Percentiles rank a stretch among this genome's conserved stretches.
phyloP scores from a whole-genome alignment of 2,113 vertebrate genomes.

The Paramormyrops kingsleyae region DNA sequence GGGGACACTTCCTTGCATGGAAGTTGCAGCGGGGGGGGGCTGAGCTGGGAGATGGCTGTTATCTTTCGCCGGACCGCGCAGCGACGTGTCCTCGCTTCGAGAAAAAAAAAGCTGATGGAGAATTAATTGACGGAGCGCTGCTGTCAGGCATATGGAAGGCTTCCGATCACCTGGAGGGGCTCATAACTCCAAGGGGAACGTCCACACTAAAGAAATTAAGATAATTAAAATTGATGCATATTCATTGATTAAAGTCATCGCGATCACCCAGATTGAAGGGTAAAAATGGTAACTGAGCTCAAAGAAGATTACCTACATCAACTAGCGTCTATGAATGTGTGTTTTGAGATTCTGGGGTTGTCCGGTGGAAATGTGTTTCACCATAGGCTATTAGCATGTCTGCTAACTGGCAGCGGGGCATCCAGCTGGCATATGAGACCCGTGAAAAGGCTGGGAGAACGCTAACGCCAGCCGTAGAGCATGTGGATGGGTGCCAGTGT shows the following conservation, averaged over 20 bases:
- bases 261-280: background rate
- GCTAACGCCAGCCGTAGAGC: background rate
- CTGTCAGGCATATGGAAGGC: background rate
- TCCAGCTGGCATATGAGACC: background rate
- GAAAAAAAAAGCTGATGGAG: background rate
- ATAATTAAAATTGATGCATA: background rate
- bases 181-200: background rate
- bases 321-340: background rate
- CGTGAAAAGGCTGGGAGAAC: background rate
- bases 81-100: background rate
- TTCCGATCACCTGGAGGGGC: background rate
- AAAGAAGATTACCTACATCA: background rate
- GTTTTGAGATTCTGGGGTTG: background rate
- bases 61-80: background rate
- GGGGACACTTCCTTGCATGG: background rate
- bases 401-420: background rate
- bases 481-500: background rate
- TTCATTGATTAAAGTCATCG: background rate
- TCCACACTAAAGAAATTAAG: background rate
- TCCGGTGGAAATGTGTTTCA: background rate
- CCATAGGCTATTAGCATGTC: background rate
- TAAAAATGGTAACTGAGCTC: background rate
- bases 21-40: background rate
- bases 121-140: background rate
- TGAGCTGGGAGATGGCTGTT: background rate